Evolutionary conservation across 2,797 vertebrate species (phyloP).

Genomic region (Coranthus polyacanthus): DNA sequence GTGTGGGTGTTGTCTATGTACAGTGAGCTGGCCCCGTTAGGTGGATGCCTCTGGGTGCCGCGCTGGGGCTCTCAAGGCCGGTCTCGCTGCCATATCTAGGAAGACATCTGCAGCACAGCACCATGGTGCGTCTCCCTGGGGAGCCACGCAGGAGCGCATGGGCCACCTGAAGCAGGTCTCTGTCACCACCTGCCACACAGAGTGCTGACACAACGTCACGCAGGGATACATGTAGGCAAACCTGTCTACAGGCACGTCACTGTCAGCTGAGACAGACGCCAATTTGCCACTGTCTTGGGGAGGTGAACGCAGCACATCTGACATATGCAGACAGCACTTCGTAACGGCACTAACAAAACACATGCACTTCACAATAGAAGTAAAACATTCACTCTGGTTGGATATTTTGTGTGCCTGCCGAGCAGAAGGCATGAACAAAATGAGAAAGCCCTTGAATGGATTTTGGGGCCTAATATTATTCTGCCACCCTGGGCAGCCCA

Average conservation of each 20-base stretch:
- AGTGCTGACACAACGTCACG: constrained; percentile 51
- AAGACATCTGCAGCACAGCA: constrained; percentile 48
- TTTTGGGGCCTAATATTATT: constrained; percentile 71
- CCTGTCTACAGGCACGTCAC: constrained; percentile 59
- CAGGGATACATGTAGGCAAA: constrained; percentile 54
- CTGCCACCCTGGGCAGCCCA: constrained; percentile 70
- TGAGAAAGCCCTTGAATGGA: constrained; percentile 68
- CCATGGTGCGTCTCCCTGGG: constrained; percentile 35
- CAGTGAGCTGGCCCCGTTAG: constrained; percentile 56
- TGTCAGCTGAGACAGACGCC: constrained; percentile 50
- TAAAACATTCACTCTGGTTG: constrained; percentile 43
- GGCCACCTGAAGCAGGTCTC: constrained; percentile 65
- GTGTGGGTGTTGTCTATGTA: constrained; percentile 58
- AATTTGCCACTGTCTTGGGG: constrained; percentile 44
- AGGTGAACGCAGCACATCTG: constrained; percentile 29
- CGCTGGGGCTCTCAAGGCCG: constrained; percentile 46
- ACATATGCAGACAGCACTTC: constrained; percentile 38
- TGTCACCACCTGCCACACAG: constrained; percentile 60
- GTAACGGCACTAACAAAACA: constrained; percentile 34
- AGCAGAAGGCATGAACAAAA: constrained; percentile 57
- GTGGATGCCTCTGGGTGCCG: constrained; percentile 52
- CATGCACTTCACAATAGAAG: constrained; percentile 43
- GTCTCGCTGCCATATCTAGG: constrained; percentile 40
- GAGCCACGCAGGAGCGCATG: constrained; percentile 26
- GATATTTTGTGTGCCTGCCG: constrained; percentile 51